Evolutionary conservation across 2,797 vertebrate species (phyloP), one percentile per base, ranked within the genome.

Genomic region (Macropodus opercularis): DNA sequence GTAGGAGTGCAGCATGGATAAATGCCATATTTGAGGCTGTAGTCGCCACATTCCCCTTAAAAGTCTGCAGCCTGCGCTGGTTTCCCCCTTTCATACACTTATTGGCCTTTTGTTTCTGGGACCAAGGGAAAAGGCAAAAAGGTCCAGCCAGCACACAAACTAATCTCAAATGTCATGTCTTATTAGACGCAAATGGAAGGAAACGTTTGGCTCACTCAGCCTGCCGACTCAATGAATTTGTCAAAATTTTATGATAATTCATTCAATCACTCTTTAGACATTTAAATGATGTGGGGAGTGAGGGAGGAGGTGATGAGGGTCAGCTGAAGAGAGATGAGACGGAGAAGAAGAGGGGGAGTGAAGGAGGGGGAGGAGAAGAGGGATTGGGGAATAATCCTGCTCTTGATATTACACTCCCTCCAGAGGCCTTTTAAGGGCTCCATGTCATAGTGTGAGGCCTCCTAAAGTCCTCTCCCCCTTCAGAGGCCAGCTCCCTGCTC

Each of bases 201-300:
- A 86, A 91, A 89, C 36, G 71, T 89, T 89, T 92, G 77, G 89
- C 93, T 93, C 76, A 42, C 79, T 87, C 61, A 61, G 85, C 80
- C 85, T 70, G 84, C 86, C 70, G 83, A 95, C 88, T 93, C 92
- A 94, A 96, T 94, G 93, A 92, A 94, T 96, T 95, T 95, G 93
- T 95, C 93, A 95, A 94, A 95, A 94, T 94, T 95, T 93, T 95
- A 94, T 94, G 93, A 94, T 95, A 96, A 96, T 96, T 94, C 90
- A 94, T 94, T 94, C 92, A 91, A 93, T 95, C 93, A 94, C 93
- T 93, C 89, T 90, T 94, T 89, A 95, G 92, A 94, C 92, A 95
- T 95, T 96, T 93, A 95, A 95, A 94, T 94, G 92, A 94, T 85
- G 87, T 78, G 71, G 74, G 73, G 81, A 91, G 84, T 76, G 79